Evolutionary conservation across 2,888 invertebrate genomes (phyloP).

Genomic region (Epistrophe grossulariae): DNA sequence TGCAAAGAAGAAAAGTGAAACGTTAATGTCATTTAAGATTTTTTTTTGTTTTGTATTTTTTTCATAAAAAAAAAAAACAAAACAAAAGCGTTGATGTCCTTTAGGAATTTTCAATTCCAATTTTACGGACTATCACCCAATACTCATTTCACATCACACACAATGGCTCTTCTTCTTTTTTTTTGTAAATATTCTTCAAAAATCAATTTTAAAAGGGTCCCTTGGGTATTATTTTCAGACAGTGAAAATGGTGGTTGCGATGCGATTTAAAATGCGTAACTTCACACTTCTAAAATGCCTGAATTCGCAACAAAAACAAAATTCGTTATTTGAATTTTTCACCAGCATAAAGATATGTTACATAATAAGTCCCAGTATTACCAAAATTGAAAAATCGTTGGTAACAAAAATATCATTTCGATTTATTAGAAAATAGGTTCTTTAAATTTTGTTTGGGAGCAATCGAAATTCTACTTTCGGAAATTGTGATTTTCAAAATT

Average conservation of each 20-base stretch:
- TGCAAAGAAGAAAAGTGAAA: slow-evolving; percentile 54
- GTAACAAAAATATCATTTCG: no score
- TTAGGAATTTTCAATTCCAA: slow-evolving; percentile 36
- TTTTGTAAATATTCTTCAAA: background rate
- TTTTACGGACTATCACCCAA: slow-evolving; percentile 37
- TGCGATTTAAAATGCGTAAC: background rate
- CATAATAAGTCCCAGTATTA: no score
- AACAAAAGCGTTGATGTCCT: background rate
- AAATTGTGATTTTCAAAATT: no score
- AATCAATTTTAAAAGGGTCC: background rate
- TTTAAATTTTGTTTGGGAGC: no score
- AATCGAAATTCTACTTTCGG: no score
- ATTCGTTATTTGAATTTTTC: no score
- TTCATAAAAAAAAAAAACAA: background rate
- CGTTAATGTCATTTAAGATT: slow-evolving; percentile 36
- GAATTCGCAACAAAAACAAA: background rate
- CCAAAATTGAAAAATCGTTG: no score
- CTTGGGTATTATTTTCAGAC: background rate
- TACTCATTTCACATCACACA: background rate
- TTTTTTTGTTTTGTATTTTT: slow-evolving; percentile 20
- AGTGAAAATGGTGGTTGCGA: background rate
- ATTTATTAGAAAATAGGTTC: no score
- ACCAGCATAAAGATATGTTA: no score
- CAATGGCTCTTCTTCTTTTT: background rate
- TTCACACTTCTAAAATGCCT: background rate